Evolutionary conservation across 1,140 invertebrate species (phyloP), one percentile per base, ranked within the genome.

Genomic region (Saccostrea glomerata): DNA sequence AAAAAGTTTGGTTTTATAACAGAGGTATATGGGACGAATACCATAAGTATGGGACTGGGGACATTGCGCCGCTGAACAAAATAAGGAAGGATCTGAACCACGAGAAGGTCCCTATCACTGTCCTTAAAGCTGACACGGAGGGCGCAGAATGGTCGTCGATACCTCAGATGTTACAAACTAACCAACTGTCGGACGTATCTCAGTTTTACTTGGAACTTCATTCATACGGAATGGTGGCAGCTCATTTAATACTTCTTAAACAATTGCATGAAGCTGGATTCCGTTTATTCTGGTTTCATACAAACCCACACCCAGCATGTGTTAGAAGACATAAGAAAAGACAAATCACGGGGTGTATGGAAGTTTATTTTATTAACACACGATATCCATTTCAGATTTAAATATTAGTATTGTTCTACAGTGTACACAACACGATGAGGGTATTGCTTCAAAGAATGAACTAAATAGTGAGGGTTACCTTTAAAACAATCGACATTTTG

Each of bases 281-380:
- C 15, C 55, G 84, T 40, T 56, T 85, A 36, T 85, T 85, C 30
- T 85, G 84, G 84, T 85, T 47, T 23, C 84, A 85, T 20, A 60
- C 36, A 47, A 85, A 85, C 17, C 84, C 36, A 47, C 66, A 85
- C 17, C 84, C 84, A 40, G 17, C 58, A 20, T 63, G 84, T 84
- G 11, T 36, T n/a, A 23, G 55, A 17, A 55, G 47, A n/a, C 20
- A n/a, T 11, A 54, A 54, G 15, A 84, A 17, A 23, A 40, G 55
- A 1, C 40, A 54, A 84, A 23, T 5, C 25, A 30, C 82, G 47
- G 2, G 9, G 0, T 54, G 82, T 20, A 84, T 55, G 40, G 82
- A 84, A 84, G 82, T 84, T n/a, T 84, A 54, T 54, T 84, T 84
- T 5, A 56, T 84, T n/a, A 84, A 84, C 23, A 84, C 82, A 13